Evolutionary conservation across 37 sponge, comb jelly and placozoan species (phyloP), one percentile per base, ranked within the genome.

Genomic region (Beroe ovata): DNA sequence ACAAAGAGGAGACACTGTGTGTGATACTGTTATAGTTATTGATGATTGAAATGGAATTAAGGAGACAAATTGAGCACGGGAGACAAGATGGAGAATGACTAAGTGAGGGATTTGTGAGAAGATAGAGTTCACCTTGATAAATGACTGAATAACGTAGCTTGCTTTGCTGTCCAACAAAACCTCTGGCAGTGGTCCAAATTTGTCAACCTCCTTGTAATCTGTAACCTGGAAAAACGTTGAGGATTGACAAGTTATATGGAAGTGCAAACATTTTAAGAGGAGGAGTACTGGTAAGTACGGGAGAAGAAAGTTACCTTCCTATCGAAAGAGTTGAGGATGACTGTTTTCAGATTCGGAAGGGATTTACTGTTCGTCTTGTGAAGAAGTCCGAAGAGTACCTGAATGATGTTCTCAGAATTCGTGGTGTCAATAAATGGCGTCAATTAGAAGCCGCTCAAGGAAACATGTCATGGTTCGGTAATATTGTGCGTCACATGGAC

Each of bases 271-370:
- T n/a, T n/a, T n/a, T n/a, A n/a, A n/a, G n/a, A n/a, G n/a, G n/a
- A n/a, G n/a, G n/a, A n/a, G n/a, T n/a, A n/a, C n/a, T n/a, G n/a
- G n/a, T n/a, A n/a, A n/a, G n/a, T n/a, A n/a, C n/a, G n/a, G n/a
- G n/a, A n/a, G n/a, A n/a, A n/a, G n/a, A n/a, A n/a, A n/a, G 63
- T 62, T 20, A 77, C 84, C 38, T 77, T 77, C 54, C 33, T 77
- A 4, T 42, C 84, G 47, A 77, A 77, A 18, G 84, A 77, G 1
- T 42, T 28, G 23, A 36, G 33, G 3, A 77, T 23, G 28, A 77
- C 54, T 28, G 42, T 11, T 25, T 77, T 77, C 0, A 77, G 47
- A 2, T 41, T 19, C 4, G 42, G 54, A 23, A 77, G 54, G 20
- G 84, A 39, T 23, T 77, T 77, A 39, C 38, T 42, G 42, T 40